Conservation (phyloP, 2,113 vertebrate species). For the Turdus rufiventris region DNA sequence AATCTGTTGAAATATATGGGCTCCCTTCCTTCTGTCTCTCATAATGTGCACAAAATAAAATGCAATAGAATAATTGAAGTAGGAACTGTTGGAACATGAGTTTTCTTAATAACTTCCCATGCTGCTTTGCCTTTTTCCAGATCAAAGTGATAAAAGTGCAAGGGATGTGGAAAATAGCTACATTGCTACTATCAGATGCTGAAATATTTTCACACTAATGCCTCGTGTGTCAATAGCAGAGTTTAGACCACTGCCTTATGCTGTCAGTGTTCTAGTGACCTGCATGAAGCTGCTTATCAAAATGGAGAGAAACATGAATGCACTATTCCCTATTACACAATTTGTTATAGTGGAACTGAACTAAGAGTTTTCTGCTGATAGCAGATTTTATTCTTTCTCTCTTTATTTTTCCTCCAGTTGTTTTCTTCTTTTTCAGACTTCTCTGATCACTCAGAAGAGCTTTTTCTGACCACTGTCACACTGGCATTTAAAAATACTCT, state of each 20-base stretch:
- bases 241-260: not conserved
- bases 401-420: not conserved
- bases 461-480: not conserved
- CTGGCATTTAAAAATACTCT: not conserved
- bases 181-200: not conserved
- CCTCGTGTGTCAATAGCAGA: not conserved
- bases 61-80: not conserved
- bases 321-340: no score
- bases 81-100: not conserved
- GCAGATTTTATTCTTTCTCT: not conserved
- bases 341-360: not conserved
- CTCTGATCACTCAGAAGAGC: not conserved
- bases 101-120: not conserved
- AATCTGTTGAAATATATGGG: not conserved
- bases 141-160: not conserved
- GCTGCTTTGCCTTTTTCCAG: not conserved
- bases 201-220: not conserved
- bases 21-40: not conserved
- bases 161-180: not conserved
- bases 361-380: not conserved
- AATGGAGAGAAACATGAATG: not conserved
- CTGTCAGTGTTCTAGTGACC: not conserved
- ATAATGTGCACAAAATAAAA: not conserved
- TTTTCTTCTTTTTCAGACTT: not conserved
- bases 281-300: not conserved